Conservation (phyloP, 2,888 invertebrate species). For the Lithophane ornitopus region DNA sequence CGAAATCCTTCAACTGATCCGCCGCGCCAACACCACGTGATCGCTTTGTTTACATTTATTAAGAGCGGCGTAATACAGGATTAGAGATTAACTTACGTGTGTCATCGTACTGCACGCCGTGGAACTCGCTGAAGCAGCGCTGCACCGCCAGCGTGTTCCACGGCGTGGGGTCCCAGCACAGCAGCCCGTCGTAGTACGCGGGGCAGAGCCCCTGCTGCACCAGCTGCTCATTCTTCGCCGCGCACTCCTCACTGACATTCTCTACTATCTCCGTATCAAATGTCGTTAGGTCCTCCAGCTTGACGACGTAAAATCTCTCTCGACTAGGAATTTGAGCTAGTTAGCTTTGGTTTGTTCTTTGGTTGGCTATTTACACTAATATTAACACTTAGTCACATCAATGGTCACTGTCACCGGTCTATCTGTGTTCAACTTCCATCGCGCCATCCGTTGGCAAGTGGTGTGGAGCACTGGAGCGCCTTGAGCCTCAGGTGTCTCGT, state of each 20-base stretch:
- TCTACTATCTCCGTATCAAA: conserved; percentile 82
- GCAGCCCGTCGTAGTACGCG: conserved; percentile 93
- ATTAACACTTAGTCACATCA: conserved; percentile 68
- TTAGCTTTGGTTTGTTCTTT: conserved; percentile 78
- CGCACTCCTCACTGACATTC: conserved; percentile 84
- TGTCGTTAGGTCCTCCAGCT: conserved; percentile 89
- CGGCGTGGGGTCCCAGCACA: conserved; percentile 96
- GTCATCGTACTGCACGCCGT: conserved; percentile 95
- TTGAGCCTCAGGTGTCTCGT: conserved; percentile 76
- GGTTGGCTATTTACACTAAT: conserved; percentile 69
- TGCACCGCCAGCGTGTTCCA: conserved; percentile 93
- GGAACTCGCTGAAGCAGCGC: conserved; percentile 94
- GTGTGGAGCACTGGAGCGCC: conserved; percentile 15
- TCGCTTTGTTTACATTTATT: conserved; percentile 47
- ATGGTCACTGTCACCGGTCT: conserved; percentile 70
- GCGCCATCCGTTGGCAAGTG: conserved; percentile 55
- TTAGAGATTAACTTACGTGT: conserved; percentile 92
- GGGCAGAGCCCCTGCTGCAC: conserved; percentile 89
- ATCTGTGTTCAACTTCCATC: conserved; percentile 73
- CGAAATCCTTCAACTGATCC: conserved; percentile 24
- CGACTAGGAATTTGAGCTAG: conserved; percentile 73
- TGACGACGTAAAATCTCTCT: conserved; percentile 74
- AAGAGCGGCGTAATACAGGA: conserved; percentile 52
- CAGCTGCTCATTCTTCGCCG: conserved; percentile 77
- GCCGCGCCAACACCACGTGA: conserved; percentile 34